Evolutionary conservation across 2,113 vertebrate genomes (phyloP).

Genomic region (Semnopithecus entellus): DNA sequence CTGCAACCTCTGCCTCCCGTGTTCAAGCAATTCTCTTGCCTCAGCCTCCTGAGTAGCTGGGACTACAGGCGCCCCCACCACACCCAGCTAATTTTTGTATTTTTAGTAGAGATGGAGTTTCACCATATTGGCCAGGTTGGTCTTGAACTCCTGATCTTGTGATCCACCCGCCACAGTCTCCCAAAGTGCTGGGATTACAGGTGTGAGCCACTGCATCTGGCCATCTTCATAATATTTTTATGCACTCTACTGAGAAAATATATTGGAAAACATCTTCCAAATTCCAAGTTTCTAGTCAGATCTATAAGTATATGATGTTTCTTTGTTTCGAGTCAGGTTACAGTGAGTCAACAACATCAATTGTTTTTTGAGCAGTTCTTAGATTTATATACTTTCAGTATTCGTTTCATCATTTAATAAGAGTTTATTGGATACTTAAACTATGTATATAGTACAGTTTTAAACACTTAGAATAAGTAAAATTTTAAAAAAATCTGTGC

Average conservation of each 20-base stretch:
- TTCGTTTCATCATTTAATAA: neutral
- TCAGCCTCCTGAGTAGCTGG: too few species aligned
- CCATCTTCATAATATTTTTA: neutral
- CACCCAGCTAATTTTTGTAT: too few species aligned
- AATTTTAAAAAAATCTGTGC: neutral
- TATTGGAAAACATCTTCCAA: neutral
- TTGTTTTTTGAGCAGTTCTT: neutral
- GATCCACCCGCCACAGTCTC: accelerated
- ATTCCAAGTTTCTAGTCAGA: neutral
- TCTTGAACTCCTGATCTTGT: too few species aligned
- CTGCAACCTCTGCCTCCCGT: too few species aligned
- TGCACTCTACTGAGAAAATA: neutral
- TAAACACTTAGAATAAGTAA: neutral
- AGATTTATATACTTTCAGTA: neutral
- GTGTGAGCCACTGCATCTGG: too few species aligned
- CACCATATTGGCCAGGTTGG: too few species aligned
- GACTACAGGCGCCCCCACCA: too few species aligned
- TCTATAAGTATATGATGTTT: neutral
- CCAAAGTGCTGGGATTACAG: too few species aligned
- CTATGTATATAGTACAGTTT: neutral
- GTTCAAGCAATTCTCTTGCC: too few species aligned
- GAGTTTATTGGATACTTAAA: neutral
- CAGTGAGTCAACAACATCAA: neutral
- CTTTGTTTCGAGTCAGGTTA: neutral
- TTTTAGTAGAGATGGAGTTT: too few species aligned